phyloP scores from a whole-genome alignment of 2,113 vertebrate genomes.

The Pan paniscus region DNA sequence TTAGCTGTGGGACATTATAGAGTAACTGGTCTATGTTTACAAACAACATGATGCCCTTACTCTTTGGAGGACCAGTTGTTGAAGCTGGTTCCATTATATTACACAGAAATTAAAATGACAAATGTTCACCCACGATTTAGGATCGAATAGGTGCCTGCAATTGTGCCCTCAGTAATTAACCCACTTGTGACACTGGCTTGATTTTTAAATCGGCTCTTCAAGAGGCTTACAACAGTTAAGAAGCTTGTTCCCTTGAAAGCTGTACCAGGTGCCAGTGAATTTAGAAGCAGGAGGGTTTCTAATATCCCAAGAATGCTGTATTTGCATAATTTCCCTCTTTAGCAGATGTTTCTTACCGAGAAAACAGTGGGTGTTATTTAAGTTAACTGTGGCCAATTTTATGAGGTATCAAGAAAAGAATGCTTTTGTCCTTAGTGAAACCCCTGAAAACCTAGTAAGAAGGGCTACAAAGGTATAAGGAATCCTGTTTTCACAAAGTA shows the following conservation, averaged over 20 bases:
- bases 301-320: neutral
- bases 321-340: neutral
- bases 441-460: neutral
- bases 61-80: neutral
- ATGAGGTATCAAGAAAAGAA: neutral
- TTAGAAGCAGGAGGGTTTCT: neutral
- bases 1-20: neutral
- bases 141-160: neutral
- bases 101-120: neutral
- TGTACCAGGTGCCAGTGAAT: neutral
- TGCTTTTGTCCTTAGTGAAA: neutral
- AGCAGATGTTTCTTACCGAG: constrained; percentile 4
- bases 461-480: neutral
- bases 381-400: neutral
- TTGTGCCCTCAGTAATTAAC: neutral
- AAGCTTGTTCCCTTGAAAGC: neutral
- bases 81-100: neutral
- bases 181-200: neutral
- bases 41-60: neutral
- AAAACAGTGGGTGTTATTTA: neutral
- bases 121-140: neutral
- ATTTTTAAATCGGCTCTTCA: neutral
- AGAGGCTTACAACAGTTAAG: neutral
- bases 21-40: neutral
- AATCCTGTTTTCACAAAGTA: neutral